Evolutionary conservation across 2,797 vertebrate genomes (phyloP), one percentile per base, ranked within the genome.

Genomic region (Myotis planiceps): DNA sequence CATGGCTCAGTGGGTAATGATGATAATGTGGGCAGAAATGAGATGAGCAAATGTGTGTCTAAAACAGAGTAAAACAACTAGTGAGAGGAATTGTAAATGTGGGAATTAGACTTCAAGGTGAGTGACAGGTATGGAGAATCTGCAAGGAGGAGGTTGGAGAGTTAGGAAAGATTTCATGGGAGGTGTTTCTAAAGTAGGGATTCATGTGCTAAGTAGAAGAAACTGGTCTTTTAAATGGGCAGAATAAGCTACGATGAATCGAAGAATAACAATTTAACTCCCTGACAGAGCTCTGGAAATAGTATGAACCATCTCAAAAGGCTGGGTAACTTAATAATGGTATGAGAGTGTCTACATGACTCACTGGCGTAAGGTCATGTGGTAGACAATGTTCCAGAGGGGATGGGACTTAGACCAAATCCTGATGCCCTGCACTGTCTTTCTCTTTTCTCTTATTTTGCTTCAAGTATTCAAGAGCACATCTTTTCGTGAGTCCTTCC

Each of bases 311-410:
- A 49, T 29, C 12, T 39, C 14, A 18, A 72, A 37, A 85, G 51
- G 7, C 2, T 60, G 21, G 6, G 18, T 51, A 6, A 32, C 29
- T 39, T 55, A 42, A 71, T 9, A 42, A 83, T 16, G 37, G n/a
- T 15, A 29, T 1, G 9, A 47, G 5, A n/a, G 23, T 37, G 27
- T 25, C 19, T 49, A 1, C 14, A 39, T 34, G 88, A 69, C 51
- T 51, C 15, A 23, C 23, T 14, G n/a, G 21, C n/a, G 55, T 21
- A 3, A 18, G 16, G 16, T 51, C 45, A 32, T 21, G 3, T 29
- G 49, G 10, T 16, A 4, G 2, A 51, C 1, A 0, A 3, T 13
- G 53, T 79, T 27, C 37, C 47, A 1, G 1, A 42, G 63, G 8
- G 9, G 4, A 15, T 4, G 18, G 8, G 25, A 29, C 23, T 78